A percentile compares a stretch with the other conserved stretches of the same genome.
phyloP scores from a whole-genome alignment of 2,888 invertebrate genomes.

The Epirrita christyi region DNA sequence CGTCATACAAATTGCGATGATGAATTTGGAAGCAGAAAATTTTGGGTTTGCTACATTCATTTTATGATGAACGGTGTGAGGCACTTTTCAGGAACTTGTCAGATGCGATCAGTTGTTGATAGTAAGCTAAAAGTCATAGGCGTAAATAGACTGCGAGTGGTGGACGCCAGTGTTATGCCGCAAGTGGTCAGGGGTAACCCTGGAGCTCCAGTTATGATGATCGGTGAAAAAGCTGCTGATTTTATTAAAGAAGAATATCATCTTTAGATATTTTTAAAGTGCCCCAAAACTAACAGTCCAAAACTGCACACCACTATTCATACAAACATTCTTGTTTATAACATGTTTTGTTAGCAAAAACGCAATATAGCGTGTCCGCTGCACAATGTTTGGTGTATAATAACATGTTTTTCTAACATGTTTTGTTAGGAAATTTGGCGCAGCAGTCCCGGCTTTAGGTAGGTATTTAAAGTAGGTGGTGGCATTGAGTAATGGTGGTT shows the following conservation, averaged over 20 bases:
- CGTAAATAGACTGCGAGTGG: neutral
- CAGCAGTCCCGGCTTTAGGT: no score
- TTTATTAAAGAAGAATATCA: neutral
- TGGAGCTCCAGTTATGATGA: neutral
- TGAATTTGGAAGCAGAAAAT: neutral
- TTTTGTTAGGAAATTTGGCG: no score
- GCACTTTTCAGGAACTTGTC: neutral
- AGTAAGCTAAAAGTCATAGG: neutral
- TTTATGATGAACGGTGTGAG: neutral
- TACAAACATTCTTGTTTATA: no score
- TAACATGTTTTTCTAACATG: no score
- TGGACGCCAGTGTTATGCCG: constrained; percentile 4
- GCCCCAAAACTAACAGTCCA: no score
- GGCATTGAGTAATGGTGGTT: no score
- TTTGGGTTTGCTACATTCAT: neutral
- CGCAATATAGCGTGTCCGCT: no score
- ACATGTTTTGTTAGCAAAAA: no score
- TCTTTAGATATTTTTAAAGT: neutral
- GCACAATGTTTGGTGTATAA: no score
- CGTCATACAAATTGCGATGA: neutral
- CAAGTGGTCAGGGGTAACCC: neutral
- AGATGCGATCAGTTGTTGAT: neutral
- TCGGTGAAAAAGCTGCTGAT: neutral
- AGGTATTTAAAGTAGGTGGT: no score
- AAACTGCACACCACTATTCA: no score